A percentile compares a stretch with the other conserved stretches of the same genome.
Conservation (phyloP, 1,140 invertebrate species). For the Drosophila athabasca region DNA sequence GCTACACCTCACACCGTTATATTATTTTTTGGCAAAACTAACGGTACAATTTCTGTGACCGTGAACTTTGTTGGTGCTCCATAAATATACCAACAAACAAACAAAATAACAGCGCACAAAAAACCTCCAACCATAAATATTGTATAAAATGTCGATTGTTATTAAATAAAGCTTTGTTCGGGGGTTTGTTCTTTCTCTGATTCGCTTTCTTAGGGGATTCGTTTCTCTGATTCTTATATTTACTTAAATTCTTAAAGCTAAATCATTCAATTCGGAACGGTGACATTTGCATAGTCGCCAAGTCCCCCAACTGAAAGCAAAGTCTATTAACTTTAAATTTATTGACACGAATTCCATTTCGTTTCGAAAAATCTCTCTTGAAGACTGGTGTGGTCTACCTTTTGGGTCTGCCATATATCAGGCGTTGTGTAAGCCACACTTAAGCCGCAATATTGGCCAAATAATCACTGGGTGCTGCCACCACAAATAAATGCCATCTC, state of each 20-base stretch:
- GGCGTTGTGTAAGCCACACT: constrained; percentile 38
- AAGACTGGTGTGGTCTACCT: constrained; percentile 9
- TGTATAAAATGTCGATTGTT: constrained; percentile 41
- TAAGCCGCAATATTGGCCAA: constrained; percentile 50
- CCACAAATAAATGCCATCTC: constrained; percentile 24
- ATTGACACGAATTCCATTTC: constrained; percentile 36
- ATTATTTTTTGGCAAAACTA: constrained; percentile 44
- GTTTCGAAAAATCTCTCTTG: constrained; percentile 4
- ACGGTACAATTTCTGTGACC: constrained; percentile 50
- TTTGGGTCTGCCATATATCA: constrained; percentile 29
- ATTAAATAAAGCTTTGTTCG: constrained; percentile 29
- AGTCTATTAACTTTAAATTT: constrained; percentile 71
- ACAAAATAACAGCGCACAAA: constrained; percentile 36
- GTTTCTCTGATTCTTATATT: not conserved
- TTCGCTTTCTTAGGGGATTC: not conserved
- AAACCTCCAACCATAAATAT: constrained; percentile 32
- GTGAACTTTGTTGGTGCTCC: constrained; percentile 54
- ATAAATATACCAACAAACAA: constrained; percentile 41
- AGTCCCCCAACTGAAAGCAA: constrained; percentile 10
- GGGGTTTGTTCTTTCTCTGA: not conserved
- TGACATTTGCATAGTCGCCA: constrained; percentile 52
- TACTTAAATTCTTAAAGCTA: constrained; percentile 41
- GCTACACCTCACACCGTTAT: not conserved
- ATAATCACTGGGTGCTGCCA: constrained; percentile 31
- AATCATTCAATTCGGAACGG: constrained; percentile 28